Base-by-base conservation (phyloP, 2,113 vertebrate species). In the Pelvicachromis taeniatus region DNA sequence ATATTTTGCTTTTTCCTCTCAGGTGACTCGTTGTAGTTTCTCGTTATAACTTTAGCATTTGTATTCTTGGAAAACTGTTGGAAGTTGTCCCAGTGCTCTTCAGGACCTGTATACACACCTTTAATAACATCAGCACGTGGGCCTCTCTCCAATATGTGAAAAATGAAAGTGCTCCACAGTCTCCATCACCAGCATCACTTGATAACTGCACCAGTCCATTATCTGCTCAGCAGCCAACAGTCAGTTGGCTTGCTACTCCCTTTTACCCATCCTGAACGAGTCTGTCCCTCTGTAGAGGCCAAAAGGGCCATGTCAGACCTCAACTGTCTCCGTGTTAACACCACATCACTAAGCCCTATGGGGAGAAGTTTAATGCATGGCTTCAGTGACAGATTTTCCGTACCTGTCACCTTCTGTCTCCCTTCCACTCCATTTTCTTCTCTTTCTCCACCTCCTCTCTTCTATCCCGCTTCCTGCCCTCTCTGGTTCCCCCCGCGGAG, bases 291-390 rank as follows among this genome's bases (percentile, higher is more conserved):
- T 40, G 65, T 38, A 55, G 83, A 83, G 90, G 79, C 90, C 91
- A 77, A 78, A 70, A 63, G 81, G 78, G 65, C 63, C 82, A 52
- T 88, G 82, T 92, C 86, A 84, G 70, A 81, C 82, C 61, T 29
- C 55, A 88, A 63, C 77, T 73, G 50, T 50, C 58, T 89, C 29
- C 48, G 53, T 90, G 87, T 91, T 93, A 91, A 90, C 87, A 68
- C 61, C 78, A 78, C 89, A 86, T 86, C 80, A 70, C 82, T 91
- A 85, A 87, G 88, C 83, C 80, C 80, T 59, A 52, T 89, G 80
- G 88, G 83, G 81, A 84, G 42, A 70, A 59, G 52, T 87, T 92
- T 86, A 80, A 83, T 85, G 78, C 52, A 33, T 9, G 9, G 61
- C 85, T 59, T 42, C 61, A 31, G 83, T 17, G 40, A 80, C 56